Evolutionary conservation across 2,888 invertebrate species (phyloP).

Genomic region (Priocnemis perturbator): DNA sequence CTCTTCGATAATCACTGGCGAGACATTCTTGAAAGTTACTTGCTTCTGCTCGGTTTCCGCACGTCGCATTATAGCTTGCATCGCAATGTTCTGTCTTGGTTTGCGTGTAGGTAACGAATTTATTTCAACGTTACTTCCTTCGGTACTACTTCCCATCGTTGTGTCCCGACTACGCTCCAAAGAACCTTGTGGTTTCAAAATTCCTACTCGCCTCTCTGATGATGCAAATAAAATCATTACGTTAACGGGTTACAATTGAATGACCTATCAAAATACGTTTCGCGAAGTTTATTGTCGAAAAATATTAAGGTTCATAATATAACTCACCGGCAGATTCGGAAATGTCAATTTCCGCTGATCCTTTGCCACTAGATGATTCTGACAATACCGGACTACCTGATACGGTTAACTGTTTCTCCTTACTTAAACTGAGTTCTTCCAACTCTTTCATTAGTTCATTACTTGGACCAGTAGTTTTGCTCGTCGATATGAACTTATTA

Average conservation of each 20-base stretch:
- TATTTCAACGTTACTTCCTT: conserved; percentile 54
- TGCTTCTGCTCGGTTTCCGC: conserved; percentile 84
- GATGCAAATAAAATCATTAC: conserved; percentile 14
- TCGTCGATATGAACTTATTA: conserved; percentile 72
- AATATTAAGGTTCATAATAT: conserved; percentile 4
- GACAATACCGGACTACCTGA: conserved; percentile 69
- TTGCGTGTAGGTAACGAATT: conserved; percentile 57
- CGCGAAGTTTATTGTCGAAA: background rate
- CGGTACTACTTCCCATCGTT: conserved; percentile 33
- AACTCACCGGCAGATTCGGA: conserved; percentile 60
- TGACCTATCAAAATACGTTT: background rate
- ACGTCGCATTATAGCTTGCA: conserved; percentile 85
- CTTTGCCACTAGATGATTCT: conserved; percentile 71
- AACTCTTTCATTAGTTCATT: conserved; percentile 78
- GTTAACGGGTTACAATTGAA: too few relatives aligned
- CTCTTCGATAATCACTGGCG: conserved; percentile 65
- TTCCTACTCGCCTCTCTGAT: conserved; percentile 81
- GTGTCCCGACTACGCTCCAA: conserved; percentile 80
- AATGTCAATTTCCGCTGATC: conserved; percentile 66
- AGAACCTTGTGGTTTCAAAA: conserved; percentile 84
- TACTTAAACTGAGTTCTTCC: conserved; percentile 76
- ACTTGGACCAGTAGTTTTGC: conserved; percentile 74
- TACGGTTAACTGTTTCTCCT: conserved; percentile 60
- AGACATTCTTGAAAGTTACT: conserved; percentile 71
- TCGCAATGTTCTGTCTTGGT: conserved; percentile 85